Conservation (phyloP, 2,888 invertebrate species). For the Cryptosula pallasiana region DNA sequence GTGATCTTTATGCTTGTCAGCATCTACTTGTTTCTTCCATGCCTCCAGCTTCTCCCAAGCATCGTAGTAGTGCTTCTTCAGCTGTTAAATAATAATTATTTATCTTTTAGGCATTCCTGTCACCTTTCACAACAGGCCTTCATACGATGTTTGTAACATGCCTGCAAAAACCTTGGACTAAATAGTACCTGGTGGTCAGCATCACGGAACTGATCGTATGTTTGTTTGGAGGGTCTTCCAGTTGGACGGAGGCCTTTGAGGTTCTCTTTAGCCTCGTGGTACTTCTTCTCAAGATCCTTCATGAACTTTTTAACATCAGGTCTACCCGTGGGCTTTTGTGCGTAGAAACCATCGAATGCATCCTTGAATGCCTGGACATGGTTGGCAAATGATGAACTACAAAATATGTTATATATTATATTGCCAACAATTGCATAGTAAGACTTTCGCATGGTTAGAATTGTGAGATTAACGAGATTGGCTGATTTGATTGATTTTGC, state of each 20-base stretch:
- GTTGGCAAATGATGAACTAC: background rate
- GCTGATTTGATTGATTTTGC: too few species aligned
- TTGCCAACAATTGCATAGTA: too few species aligned
- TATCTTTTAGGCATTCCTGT: too few species aligned
- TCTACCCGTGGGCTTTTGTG: background rate
- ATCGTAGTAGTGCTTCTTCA: constrained; percentile 1
- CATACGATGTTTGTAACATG: too few species aligned
- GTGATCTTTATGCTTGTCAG: background rate
- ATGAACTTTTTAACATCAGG: background rate
- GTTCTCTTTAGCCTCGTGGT: background rate
- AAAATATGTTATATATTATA: too few species aligned
- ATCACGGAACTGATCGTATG: background rate
- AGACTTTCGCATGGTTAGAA: too few species aligned
- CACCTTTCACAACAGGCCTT: too few species aligned
- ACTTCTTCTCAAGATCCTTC: background rate
- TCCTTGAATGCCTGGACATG: constrained; percentile 3
- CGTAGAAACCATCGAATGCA: background rate
- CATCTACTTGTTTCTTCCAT: background rate
- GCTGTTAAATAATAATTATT: too few species aligned
- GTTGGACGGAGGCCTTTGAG: background rate
- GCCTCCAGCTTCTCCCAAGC: background rate
- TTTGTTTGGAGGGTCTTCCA: background rate
- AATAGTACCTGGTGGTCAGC: background rate
- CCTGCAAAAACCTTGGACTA: too few species aligned
- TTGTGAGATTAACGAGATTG: too few species aligned